Evolutionary conservation across 2,888 invertebrate species (phyloP).

Genomic region (Osedax frankpressi): DNA sequence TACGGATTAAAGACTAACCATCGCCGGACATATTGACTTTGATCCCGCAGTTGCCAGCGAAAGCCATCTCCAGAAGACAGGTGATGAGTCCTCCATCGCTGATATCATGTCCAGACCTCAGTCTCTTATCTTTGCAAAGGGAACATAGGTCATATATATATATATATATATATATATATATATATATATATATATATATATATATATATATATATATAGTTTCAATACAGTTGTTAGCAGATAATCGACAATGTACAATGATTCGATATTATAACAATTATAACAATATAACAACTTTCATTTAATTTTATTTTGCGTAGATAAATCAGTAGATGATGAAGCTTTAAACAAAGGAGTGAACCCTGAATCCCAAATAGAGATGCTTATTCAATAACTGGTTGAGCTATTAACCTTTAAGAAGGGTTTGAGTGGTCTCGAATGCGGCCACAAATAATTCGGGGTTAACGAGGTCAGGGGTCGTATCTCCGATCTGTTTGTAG

Average conservation of each 20-base stretch:
- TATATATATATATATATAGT: no score
- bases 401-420: constrained; percentile 66
- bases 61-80: constrained; percentile 85
- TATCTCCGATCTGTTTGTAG: constrained; percentile 67
- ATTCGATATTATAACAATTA: no score
- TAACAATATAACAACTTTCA: no score
- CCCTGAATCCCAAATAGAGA: neutral
- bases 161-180: no score
- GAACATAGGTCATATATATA: no score
- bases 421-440: constrained; percentile 69
- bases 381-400: neutral
- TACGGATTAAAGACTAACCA: neutral
- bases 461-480: constrained; percentile 66
- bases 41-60: constrained; percentile 74
- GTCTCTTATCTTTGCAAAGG: constrained; percentile 26
- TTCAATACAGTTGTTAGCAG: no score
- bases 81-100: constrained; percentile 90
- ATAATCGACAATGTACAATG: no score
- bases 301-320: no score
- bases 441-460: constrained; percentile 58
- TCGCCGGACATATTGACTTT: constrained; percentile 30
- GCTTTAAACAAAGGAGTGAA: neutral
- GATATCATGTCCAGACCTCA: constrained; percentile 80
- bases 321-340: neutral
- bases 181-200: no score